Base-by-base conservation (phyloP, 1,140 invertebrate genomes). In the Idris sp. region DNA sequence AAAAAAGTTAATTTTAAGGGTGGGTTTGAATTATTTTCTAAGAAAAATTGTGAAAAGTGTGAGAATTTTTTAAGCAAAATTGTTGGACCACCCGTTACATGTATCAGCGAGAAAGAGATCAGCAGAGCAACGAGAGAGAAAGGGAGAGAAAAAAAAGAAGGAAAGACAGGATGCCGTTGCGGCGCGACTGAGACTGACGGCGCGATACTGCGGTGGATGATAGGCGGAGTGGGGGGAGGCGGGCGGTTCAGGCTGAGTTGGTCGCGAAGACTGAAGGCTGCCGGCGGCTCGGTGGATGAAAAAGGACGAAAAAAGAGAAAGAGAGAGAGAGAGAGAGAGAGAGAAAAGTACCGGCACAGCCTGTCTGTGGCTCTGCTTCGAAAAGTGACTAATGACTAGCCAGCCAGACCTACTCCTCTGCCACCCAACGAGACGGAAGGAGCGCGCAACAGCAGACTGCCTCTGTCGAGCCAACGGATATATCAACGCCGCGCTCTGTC, bases 311-410 rank as follows among this genome's bases (percentile, higher is more conserved):
- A 64, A 59, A 43, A 74, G 76, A 68, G 19, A 22, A 2, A 22
- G 19, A 2, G 2, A 6, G 19, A 22, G 19, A 22, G 19, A 22
- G 19, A 22, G 19, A 22, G 19, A 2, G 19, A 65, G 74, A 64
- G 76, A 76, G 46, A 56, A 54, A 58, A 76, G 81, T 80, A 81
- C 79, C 83, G 81, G 81, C 82, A 78, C 81, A 80, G 84, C 80
- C 83, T 84, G 84, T 86, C 83, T 81, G 83, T 86, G 85, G 83
- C 83, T 85, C 85, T 86, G 85, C 83, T 87, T 86, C 84, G 84
- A 84, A 86, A 86, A 86, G 85, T 87, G 85, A 87, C 85, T 86
- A 87, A 87, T 87, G 86, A 87, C 84, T 83, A 83, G 83, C 81
- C 79, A 81, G 79, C 79, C 81, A 80, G 83, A 85, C 83, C 81